A percentile compares a stretch with the other conserved stretches of the same genome.
phyloP scores from a whole-genome alignment of 2,113 vertebrate genomes.

The Coturnix japonica region DNA sequence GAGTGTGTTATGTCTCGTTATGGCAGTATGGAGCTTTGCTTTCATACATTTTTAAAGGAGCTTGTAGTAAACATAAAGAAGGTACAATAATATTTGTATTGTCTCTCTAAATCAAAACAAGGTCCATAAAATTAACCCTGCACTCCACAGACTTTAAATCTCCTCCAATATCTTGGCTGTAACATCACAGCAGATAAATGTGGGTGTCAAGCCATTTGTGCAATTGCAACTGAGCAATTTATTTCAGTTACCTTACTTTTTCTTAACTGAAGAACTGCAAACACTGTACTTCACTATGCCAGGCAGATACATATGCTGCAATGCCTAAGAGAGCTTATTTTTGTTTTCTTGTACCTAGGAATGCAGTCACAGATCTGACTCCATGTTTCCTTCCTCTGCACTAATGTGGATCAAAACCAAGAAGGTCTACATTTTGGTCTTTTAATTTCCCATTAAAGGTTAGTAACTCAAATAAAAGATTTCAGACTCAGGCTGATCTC shows the following conservation, averaged over 20 bases:
- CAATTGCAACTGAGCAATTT: slow-evolving; percentile 1
- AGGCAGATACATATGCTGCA: not conserved
- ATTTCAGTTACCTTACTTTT: slow-evolving; percentile 8
- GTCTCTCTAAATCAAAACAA: slow-evolving; percentile 73
- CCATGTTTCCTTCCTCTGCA: not conserved
- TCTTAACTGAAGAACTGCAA: not conserved
- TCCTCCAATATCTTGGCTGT: slow-evolving; percentile 13
- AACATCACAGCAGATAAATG: slow-evolving; percentile 54
- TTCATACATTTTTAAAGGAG: slow-evolving; percentile 70
- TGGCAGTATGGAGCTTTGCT: slow-evolving; percentile 20
- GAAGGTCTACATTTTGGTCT: not conserved
- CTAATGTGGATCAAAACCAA: not conserved
- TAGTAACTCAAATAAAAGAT: not conserved
- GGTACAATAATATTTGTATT: slow-evolving; percentile 62
- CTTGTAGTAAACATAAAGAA: slow-evolving; percentile 48
- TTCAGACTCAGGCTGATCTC: not conserved
- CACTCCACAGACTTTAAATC: slow-evolving; percentile 57
- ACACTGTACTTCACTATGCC: not conserved
- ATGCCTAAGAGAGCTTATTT: not conserved
- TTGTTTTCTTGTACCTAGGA: not conserved
- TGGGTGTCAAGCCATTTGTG: not conserved
- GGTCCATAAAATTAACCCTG: slow-evolving; percentile 70
- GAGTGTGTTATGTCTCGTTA: not conserved
- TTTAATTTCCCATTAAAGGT: not conserved
- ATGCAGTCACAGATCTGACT: not conserved